A percentile compares a stretch with the other conserved stretches of the same genome.
These are phyloP conservation scores for Thysanoteuthis rhombus DNA, from an alignment of 2,888 invertebrate genomes.

Conservation along the genomic window DNA sequence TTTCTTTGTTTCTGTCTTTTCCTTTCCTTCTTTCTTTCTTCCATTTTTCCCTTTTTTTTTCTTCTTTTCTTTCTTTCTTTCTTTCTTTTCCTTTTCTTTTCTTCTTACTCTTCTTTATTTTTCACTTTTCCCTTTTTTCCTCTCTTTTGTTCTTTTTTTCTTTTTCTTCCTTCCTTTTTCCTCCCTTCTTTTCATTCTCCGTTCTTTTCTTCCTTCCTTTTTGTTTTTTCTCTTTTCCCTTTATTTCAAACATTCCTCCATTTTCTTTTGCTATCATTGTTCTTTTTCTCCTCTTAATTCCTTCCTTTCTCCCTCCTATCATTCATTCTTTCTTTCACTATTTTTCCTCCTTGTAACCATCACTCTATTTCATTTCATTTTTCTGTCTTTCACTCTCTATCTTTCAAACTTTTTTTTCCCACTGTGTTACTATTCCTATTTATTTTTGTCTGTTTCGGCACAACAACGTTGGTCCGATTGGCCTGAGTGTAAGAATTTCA, in stretches of 20 bases:
- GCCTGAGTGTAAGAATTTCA: too few relatives aligned
- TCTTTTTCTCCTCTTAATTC: neutral
- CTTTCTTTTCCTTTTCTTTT: neutral
- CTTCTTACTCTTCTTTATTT: neutral
- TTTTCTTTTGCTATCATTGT: neutral
- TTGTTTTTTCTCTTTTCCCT: neutral
- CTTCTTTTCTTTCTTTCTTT: neutral
- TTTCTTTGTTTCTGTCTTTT: neutral
- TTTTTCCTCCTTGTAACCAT: neutral
- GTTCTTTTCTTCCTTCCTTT: neutral
- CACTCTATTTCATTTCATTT: too few relatives aligned
- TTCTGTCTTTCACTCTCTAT: too few relatives aligned
- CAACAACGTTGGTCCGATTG: too few relatives aligned
- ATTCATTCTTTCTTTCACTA: neutral
- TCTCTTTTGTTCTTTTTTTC: neutral
- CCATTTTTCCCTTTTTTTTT: neutral
- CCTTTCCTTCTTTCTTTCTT: neutral
- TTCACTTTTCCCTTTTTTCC: neutral
- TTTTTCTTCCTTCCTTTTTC: neutral
- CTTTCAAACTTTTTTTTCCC: too few relatives aligned
- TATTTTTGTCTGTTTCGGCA: too few relatives aligned
- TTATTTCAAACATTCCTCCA: neutral
- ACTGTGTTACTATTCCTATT: too few relatives aligned
- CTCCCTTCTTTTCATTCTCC: neutral
- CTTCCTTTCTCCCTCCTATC: neutral